A percentile compares a stretch with the other conserved stretches of the same genome.
These are phyloP conservation scores for Melanchra persicariae DNA, from an alignment of 2,888 invertebrate species.

Conservation along the genomic window DNA sequence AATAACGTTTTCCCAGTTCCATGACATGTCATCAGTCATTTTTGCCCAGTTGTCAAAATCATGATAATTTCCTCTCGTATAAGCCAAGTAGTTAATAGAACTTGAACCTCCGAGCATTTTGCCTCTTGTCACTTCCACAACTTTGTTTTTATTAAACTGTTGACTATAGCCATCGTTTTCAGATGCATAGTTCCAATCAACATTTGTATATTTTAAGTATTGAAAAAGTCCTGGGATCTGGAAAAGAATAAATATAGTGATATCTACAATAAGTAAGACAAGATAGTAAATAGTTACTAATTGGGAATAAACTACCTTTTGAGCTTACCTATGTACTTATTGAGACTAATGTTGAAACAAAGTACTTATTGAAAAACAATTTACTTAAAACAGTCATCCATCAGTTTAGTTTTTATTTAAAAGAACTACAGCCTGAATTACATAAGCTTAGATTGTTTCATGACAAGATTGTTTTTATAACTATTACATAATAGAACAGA, in stretches of 20 bases:
- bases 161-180: constrained; percentile 69
- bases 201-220: constrained; percentile 35
- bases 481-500: too few species aligned
- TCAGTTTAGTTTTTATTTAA: too few species aligned
- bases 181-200: constrained; percentile 75
- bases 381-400: too few species aligned
- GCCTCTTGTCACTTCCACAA: constrained; percentile 82
- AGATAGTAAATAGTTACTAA: too few species aligned
- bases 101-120: constrained; percentile 91
- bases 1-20: constrained; percentile 87
- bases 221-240: constrained; percentile 39
- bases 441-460: too few species aligned
- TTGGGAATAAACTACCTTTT: too few species aligned
- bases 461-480: too few species aligned
- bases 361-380: too few species aligned
- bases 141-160: constrained; percentile 44
- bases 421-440: too few species aligned
- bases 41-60: constrained; percentile 86
- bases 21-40: constrained; percentile 82
- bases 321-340: too few species aligned
- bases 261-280: too few species aligned
- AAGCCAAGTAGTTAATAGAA: constrained; percentile 87
- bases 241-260: not conserved
- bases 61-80: constrained; percentile 81
- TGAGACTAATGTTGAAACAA: too few species aligned